Base-by-base conservation (phyloP, 2,113 vertebrate genomes). In the Percopsis transmontana region DNA sequence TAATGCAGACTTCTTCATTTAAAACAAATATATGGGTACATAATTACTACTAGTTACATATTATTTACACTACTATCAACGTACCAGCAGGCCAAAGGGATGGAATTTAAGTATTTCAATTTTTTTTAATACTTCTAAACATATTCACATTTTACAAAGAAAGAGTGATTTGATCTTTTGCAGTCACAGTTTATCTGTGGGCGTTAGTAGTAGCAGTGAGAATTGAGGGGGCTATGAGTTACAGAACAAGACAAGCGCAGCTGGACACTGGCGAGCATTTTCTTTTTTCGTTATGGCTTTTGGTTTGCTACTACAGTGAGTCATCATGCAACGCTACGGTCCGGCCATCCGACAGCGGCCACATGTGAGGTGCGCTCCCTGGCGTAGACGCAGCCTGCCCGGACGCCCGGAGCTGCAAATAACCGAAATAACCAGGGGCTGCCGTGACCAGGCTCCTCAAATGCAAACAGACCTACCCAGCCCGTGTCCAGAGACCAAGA, bases 281-380 rank as follows among this genome's bases (percentile, higher is more conserved):
- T 47, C 81, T 82, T 77, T 84, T 74, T 86, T 54, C 75, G 64
- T 77, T 72, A 83, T 82, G 81, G 79, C 80, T 83, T 89, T 87
- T 58, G 71, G 78, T 81, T 90, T 78, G 79, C 72, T 58, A 77
- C 72, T 74, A 76, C 64, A 76, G 73, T 88, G 84, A 87, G 73
- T 90, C 89, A 86, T 74, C 77, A 79, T 80, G 85, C 85, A 70
- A 57, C 20, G 74, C 68, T 80, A 58, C 68, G 70, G 72, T 14
- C 24, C 48, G 76, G 80, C 62, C 21, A 54, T 54, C 61, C 58
- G 2, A 23, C 16, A 27, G 76, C 67, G 12, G 75, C 86, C 86
- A 80, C 87, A 85, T 77, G 54, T 80, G 59, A 76, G 68, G 56
- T 14, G 57, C 38, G 57, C 70, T 77, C 39, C 61, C 23, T 2